phyloP scores from a whole-genome alignment of 2,113 vertebrate species.

The Peromyscus californicus region DNA sequence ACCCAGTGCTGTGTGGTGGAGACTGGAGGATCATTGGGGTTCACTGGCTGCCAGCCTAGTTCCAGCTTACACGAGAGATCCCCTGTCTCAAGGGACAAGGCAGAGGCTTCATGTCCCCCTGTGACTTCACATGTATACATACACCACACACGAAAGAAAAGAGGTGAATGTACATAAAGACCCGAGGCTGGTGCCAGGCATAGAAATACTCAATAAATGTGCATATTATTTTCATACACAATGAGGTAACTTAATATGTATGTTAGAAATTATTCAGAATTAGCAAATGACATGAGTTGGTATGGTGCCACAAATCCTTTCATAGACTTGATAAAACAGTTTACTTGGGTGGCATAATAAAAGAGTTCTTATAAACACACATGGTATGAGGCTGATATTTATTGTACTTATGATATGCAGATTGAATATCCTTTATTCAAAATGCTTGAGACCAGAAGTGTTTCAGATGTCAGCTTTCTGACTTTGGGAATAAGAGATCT shows the following conservation, averaged over 20 bases:
- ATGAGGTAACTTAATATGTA: neutral
- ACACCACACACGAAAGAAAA: neutral
- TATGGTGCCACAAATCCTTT: conserved; percentile 34
- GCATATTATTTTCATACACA: neutral
- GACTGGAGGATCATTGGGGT: neutral
- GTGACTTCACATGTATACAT: neutral
- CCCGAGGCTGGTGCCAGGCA: neutral
- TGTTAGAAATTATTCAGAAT: conserved; percentile 7
- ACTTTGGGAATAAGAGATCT: neutral
- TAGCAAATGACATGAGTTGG: neutral
- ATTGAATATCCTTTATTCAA: neutral
- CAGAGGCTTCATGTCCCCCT: neutral
- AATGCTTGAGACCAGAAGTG: neutral
- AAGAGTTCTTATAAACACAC: conserved; percentile 39
- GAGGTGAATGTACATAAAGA: neutral
- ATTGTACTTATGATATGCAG: neutral
- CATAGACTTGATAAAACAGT: conserved; percentile 3
- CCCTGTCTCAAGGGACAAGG: neutral
- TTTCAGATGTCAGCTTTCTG: neutral
- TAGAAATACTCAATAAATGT: neutral
- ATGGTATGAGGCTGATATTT: neutral
- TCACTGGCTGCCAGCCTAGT: neutral
- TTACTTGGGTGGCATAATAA: neutral
- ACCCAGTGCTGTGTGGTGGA: neutral
- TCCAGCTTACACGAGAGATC: neutral